Evolutionary conservation across 2,113 vertebrate genomes (phyloP), one percentile per base, ranked within the genome.

Genomic region (Sula dactylatra): DNA sequence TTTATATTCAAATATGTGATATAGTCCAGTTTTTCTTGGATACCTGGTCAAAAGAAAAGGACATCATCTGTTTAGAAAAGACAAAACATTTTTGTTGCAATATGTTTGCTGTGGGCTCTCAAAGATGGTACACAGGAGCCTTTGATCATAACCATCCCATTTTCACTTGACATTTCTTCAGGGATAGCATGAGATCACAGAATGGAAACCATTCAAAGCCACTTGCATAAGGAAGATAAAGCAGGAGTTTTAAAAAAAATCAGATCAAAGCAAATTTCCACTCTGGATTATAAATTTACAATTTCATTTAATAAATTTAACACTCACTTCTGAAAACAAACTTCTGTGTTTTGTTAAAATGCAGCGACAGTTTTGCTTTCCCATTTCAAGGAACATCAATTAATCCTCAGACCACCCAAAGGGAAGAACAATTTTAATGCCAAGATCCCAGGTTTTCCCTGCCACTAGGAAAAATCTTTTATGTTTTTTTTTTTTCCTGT

Each of bases 11-110:
- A 98, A 94, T 98, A 97, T 7, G 93, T 70, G 24, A 99, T 98
- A 83, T 99, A 98, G 79, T 98, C 98, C 87, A 99, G 97, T 95
- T 99, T 98, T 81, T 99, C 98, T 65, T 96, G 98, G 93, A 99
- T 99, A 73, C 99, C 99, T 99, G 49, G 92, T 94, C 73, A 82
- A 69, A 85, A 66, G 40, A 56, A 50, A 69, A 88, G 13, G 8
- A 32, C 4, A 54, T 26, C 0, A 47, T 32, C n/a, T 78, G 4
- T 71, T 92, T 40, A 67, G 10, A 27, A 73, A 90, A 61, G 16
- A 59, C 29, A 44, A 56, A 72, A 45, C 1, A 25, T 11, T 84
- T 84, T 31, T 78, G 7, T 61, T 52, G 40, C 56, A 82, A 6
- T 34, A 17, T 6, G 22, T 47, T 79, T 14, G 7, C 34, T 1